Evolutionary conservation across 2,113 vertebrate genomes (phyloP), one percentile per base, ranked within the genome.

Genomic region (Columbina picui): DNA sequence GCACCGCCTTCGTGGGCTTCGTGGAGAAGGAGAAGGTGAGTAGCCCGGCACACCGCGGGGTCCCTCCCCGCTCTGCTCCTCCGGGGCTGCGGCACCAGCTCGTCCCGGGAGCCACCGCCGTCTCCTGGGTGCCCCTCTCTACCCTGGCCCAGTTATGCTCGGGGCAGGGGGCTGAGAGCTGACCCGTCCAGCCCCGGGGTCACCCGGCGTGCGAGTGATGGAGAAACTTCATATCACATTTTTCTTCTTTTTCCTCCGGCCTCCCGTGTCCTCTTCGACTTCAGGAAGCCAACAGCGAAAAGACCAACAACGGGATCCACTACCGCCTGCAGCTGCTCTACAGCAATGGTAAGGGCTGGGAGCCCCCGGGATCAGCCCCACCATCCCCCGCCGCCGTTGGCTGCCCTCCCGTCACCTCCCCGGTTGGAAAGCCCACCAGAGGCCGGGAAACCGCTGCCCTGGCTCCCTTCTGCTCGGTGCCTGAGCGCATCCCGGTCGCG

Each of bases 251-350:
- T 65, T 89, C 90, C 97, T 93, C 93, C 87, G 96, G 79, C 97
- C 93, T 97, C 98, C 95, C 89, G 38, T 49, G 93, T 97, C 96
- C 98, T 93, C 93, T 90, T 89, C 64, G 89, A 86, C 94, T 97
- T 92, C 97, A 99, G 99, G 99, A 99, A 98, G 98, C 99, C 95
- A 99, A 98, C 97, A 99, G 98, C 93, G 99, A 99, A 98, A 99
- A 99, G 98, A 99, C 99, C 97, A 99, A 99, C 98, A 99, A 99
- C 97, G 99, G 99, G 85, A 99, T 99, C 96, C 99, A 99, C 98
- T 99, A 99, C 97, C 99, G 99, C 97, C 98, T 99, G 27, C 99
- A 99, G 97, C 99, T 99, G 55, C 99, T 99, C 94, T 99, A 99
- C 98, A 99, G 99, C 97, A 99, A 99, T 78, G 99, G 99, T 99